Conservation (phyloP, 2,888 invertebrate genomes). For the Gymnocheta viridis region DNA sequence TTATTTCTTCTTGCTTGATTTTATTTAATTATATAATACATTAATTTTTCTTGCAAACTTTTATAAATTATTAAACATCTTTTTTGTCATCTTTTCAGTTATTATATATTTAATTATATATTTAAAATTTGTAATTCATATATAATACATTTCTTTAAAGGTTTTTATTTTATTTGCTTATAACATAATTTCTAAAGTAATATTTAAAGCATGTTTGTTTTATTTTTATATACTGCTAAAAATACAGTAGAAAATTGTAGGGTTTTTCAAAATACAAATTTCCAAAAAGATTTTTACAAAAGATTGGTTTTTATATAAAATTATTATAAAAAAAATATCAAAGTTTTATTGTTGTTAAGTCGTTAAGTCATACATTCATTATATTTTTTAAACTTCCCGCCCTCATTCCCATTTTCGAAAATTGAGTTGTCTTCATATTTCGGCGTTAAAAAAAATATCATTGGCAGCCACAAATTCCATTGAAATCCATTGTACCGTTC, state of each 20-base stretch:
- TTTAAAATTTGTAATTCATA: slow-evolving; percentile 44
- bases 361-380: not conserved
- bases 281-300: slow-evolving; percentile 31
- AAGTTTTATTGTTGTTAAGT: slow-evolving; percentile 28
- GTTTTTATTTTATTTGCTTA: not conserved
- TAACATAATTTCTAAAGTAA: slow-evolving; percentile 34
- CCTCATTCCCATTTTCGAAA: too few relatives aligned
- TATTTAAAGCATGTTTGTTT: slow-evolving; percentile 56
- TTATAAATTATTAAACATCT: slow-evolving; percentile 35
- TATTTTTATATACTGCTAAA: slow-evolving; percentile 59
- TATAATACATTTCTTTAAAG: slow-evolving; percentile 52
- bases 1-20: slow-evolving; percentile 42
- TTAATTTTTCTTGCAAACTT: slow-evolving; percentile 28
- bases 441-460: too few relatives aligned
- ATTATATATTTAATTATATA: slow-evolving; percentile 28
- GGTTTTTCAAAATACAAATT: slow-evolving; percentile 13
- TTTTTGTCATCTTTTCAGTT: slow-evolving; percentile 2
- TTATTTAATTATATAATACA: slow-evolving; percentile 36
- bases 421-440: too few relatives aligned
- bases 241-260: slow-evolving; percentile 58
- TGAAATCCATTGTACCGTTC: too few relatives aligned
- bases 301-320: slow-evolving; percentile 23
- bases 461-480: too few relatives aligned
- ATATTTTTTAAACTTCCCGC: too few relatives aligned
- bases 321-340: slow-evolving; percentile 28